Evolutionary conservation across 23 tunicate species (phyloP), one percentile per base, ranked within the genome.

Genomic region (Trididemnum clinides): DNA sequence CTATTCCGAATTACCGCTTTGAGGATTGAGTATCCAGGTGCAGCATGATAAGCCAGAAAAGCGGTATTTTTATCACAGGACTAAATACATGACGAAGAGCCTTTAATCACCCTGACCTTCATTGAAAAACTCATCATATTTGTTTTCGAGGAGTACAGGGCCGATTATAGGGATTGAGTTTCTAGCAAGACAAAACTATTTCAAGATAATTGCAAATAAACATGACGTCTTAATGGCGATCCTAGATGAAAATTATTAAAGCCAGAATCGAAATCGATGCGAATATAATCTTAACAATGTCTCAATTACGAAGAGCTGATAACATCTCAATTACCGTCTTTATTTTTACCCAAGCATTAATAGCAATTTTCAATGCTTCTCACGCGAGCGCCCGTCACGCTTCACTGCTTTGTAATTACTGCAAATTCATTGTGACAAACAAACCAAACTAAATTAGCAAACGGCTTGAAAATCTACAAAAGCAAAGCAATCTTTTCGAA

Each of bases 111-210:
- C 10, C 19, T 66, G 75, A 66, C 75, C 75, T 66, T 66, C 36
- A 3, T 66, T 29, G 75, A 31, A 6, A 66, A 28, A 66, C 6
- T 66, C 75, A 66, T 66, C 37, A 66, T 6, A 30, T 31, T 66
- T 19, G 25, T 59, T 62, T 18, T 62, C 31, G 10, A 20, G 37
- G 75, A 23, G 37, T 66, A 31, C 10, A 10, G 37, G 75, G 10
- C 75, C 75, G 75, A 66, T 66, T 66, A 66, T 29, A 66, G 22
- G 31, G 75, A 66, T 66, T 37, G 30, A 29, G 5, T 66, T 66
- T 66, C 75, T 10, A 3, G n/a, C 31, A 66, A 66, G 37, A 29
- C 6, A 66, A 66, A 66, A 4, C 6, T 66, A 3, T 28, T 29
- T 3, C n/a, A 5, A 12, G 69, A 26, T 59, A 59, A 59, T 59